Conservation (phyloP, 2,113 vertebrate species). For the Ailurus styani region DNA sequence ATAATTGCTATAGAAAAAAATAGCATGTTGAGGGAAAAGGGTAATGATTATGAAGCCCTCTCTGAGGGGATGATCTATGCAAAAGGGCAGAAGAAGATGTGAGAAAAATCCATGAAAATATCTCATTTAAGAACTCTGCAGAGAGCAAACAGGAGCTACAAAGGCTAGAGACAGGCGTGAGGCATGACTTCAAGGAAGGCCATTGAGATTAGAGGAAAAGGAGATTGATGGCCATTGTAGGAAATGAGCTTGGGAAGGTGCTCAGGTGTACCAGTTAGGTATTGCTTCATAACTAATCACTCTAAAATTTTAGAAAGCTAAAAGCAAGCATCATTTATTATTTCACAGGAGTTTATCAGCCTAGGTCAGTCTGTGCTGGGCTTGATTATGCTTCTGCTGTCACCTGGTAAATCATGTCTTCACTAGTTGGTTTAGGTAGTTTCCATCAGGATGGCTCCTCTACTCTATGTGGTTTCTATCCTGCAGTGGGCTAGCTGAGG, state of each 20-base stretch:
- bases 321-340: neutral
- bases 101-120: neutral
- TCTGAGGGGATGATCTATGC: neutral
- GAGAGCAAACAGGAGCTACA: neutral
- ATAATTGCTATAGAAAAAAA: neutral
- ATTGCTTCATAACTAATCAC: neutral
- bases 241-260: neutral
- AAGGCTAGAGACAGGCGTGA: neutral
- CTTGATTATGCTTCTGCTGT: neutral
- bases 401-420: neutral
- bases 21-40: neutral
- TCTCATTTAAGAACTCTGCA: neutral
- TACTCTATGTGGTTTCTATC: neutral
- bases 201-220: neutral
- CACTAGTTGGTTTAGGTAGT: neutral
- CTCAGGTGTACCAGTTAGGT: neutral
- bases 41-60: neutral
- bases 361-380: neutral
- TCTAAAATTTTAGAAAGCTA: neutral
- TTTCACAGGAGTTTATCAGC: neutral
- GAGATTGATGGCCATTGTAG: neutral
- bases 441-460: neutral
- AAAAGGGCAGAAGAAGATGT: neutral
- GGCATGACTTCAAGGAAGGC: neutral
- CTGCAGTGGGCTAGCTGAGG: neutral